These are phyloP conservation scores for Rhabdornis inornatus DNA, from an alignment of 2,113 vertebrate genomes.

Conservation along the genomic window DNA sequence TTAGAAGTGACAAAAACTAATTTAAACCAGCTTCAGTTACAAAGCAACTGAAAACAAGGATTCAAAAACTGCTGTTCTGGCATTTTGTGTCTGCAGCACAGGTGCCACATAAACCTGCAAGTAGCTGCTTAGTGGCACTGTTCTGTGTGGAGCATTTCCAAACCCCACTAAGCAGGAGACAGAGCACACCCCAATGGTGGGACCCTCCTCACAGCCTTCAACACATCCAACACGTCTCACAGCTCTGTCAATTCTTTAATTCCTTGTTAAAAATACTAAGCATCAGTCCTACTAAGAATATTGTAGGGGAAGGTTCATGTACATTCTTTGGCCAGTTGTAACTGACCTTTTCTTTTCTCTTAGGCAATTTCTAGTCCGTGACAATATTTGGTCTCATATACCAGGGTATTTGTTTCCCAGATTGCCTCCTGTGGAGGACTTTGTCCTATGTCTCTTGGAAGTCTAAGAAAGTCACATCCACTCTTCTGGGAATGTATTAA, in stretches of 20 bases:
- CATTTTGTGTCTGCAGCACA: not conserved
- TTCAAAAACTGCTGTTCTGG: not conserved
- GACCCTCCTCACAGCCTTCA: not conserved
- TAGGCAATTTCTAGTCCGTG: slow-evolving; percentile 5
- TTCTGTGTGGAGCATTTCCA: not conserved
- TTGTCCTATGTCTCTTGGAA: slow-evolving; percentile 25
- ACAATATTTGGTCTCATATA: not conserved
- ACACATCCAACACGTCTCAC: not conserved
- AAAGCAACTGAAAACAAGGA: not conserved
- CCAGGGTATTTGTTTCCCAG: slow-evolving; percentile 43
- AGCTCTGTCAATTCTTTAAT: not conserved
- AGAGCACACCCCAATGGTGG: not conserved
- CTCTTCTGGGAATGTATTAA: not conserved
- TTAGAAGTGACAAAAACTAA: not conserved
- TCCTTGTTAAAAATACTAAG: not conserved
- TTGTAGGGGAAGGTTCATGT: not conserved
- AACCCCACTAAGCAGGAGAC: not conserved
- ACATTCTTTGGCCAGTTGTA: not conserved
- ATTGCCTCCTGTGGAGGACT: slow-evolving; percentile 46
- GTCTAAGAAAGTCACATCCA: slow-evolving; percentile 31
- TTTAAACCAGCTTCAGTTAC: not conserved
- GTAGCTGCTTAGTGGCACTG: not conserved
- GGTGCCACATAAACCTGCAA: not conserved
- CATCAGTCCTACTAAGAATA: not conserved
- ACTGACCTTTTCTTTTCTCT: not conserved